phyloP scores from a whole-genome alignment of 92 coral and sea anemone genomes.

The Zoanthus sociatus region DNA sequence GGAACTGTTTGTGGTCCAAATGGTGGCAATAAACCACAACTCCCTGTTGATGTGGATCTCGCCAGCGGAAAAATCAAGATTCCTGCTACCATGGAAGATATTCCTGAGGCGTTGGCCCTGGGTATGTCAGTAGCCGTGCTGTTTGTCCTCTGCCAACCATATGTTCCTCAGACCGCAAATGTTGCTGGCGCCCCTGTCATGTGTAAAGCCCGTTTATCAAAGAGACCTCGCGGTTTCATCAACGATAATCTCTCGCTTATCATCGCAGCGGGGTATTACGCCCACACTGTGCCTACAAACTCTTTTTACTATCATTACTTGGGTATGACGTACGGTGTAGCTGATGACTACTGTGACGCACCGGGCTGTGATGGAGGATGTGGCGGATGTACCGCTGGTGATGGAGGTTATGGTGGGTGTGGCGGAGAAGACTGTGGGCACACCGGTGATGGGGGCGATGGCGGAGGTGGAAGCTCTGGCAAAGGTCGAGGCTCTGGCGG shows the following conservation, averaged over 20 bases:
- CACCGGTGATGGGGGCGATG: no score
- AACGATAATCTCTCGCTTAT: constrained; percentile 55
- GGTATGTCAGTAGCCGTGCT: constrained; percentile 77
- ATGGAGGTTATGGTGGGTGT: constrained; percentile 22
- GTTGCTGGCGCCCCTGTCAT: constrained; percentile 37
- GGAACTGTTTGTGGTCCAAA: constrained; percentile 28
- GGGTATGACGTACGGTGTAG: constrained; percentile 20
- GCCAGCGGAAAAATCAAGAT: constrained; percentile 48
- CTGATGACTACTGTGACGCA: constrained; percentile 33
- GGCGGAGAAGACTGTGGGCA: neutral
- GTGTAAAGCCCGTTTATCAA: neutral
- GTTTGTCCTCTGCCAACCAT: constrained; percentile 74
- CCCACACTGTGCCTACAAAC: constrained; percentile 65
- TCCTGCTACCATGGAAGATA: constrained; percentile 59
- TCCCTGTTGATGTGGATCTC: constrained; percentile 50
- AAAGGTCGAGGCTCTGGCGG: no score
- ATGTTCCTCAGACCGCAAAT: constrained; percentile 23
- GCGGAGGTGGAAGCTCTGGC: no score
- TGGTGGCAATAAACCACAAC: neutral
- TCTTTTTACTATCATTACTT: constrained; percentile 18
- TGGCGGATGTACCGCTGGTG: constrained; percentile 45
- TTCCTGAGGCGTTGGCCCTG: constrained; percentile 78
- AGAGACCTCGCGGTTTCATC: constrained; percentile 50
- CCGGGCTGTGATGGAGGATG: constrained; percentile 48
- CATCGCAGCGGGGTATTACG: constrained; percentile 67